phyloP scores from a whole-genome alignment of 2,888 invertebrate species.

The Heliconius sara region DNA sequence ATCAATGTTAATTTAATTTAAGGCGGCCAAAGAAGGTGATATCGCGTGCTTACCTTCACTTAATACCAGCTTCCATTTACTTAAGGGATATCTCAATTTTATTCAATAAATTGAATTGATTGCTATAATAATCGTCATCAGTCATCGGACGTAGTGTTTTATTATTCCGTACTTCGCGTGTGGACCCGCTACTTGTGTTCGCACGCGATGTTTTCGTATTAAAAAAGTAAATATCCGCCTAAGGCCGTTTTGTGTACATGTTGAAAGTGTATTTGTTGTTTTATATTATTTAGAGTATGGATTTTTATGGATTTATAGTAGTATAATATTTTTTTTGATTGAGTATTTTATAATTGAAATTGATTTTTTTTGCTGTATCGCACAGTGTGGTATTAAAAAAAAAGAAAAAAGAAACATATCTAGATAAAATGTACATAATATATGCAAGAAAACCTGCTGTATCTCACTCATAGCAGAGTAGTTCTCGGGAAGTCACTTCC shows the following conservation, averaged over 20 bases:
- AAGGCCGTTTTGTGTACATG: conserved; percentile 52
- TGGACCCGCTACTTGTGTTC: conserved; percentile 71
- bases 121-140: conserved; percentile 80
- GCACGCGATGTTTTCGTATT: conserved; percentile 65
- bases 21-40: conserved; percentile 52
- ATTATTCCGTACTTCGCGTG: conserved; percentile 73
- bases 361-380: too few species aligned
- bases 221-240: conserved; percentile 49
- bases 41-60: conserved; percentile 70
- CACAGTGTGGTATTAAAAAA: too few species aligned
- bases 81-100: conserved; percentile 76
- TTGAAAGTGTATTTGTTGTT: conserved; percentile 49
- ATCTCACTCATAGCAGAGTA: too few species aligned
- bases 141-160: conserved; percentile 73
- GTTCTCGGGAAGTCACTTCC: too few species aligned
- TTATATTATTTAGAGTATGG: conserved; percentile 49
- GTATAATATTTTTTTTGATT: background rate
- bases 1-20: conserved; percentile 45
- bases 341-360: background rate
- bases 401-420: too few species aligned
- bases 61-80: conserved; percentile 71
- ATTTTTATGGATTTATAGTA: background rate
- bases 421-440: too few species aligned
- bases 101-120: conserved; percentile 80
- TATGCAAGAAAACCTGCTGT: too few species aligned